These are phyloP conservation scores for Stigmatopora argus DNA, from an alignment of 2,113 vertebrate genomes.

Conservation along the genomic window DNA sequence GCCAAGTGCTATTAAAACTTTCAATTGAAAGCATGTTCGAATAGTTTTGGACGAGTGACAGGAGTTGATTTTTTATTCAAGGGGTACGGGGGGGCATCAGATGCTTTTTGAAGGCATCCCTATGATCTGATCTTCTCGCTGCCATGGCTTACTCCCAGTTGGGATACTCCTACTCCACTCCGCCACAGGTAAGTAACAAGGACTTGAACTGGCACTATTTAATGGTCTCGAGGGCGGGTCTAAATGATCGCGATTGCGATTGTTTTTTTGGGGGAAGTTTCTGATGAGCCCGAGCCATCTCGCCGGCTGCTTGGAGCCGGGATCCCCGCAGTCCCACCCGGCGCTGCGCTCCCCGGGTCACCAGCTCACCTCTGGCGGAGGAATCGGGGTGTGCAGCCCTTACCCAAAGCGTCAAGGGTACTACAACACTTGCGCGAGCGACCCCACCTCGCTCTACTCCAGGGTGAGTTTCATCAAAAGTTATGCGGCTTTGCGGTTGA, in stretches of 20 bases:
- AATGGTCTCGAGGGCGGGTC: too few relatives aligned
- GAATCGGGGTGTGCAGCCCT: slow-evolving; percentile 79
- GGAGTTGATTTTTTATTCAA: background rate
- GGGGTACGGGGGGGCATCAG: too few relatives aligned
- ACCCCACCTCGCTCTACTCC: slow-evolving; percentile 83
- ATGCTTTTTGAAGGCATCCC: slow-evolving; percentile 46
- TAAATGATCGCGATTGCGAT: background rate
- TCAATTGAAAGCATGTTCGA: background rate
- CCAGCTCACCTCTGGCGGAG: slow-evolving; percentile 79
- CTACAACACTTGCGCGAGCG: slow-evolving; percentile 81
- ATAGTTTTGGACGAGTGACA: slow-evolving; percentile 13
- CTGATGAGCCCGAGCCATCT: slow-evolving; percentile 85
- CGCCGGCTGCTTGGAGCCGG: slow-evolving; percentile 82
- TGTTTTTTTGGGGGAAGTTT: slow-evolving; percentile 67
- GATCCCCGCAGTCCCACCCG: slow-evolving; percentile 75
- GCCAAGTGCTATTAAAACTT: background rate
- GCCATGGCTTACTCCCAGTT: slow-evolving; percentile 97
- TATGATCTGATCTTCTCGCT: slow-evolving; percentile 47
- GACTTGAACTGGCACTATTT: too few relatives aligned
- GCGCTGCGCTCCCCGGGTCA: slow-evolving; percentile 84
- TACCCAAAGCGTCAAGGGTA: slow-evolving; percentile 83
- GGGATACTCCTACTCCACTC: slow-evolving; percentile 88
- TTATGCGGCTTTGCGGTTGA: background rate
- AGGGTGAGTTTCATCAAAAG: slow-evolving; percentile 71
- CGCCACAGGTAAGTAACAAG: slow-evolving; percentile 82